Evolutionary conservation across 2,113 vertebrate species (phyloP).

Genomic region (Lagopus leucura): DNA sequence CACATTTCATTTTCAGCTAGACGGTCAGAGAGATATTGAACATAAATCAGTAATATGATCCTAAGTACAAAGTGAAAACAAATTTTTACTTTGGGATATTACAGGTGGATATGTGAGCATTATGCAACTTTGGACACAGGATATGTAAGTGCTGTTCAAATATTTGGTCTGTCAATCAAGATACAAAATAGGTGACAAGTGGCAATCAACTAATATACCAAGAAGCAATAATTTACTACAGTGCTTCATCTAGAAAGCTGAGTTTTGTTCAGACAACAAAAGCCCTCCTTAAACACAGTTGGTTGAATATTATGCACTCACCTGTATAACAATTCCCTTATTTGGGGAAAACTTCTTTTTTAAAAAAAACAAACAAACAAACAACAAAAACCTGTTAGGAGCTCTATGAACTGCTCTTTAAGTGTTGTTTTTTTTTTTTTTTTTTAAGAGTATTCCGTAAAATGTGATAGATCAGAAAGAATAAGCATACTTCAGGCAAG

Average conservation of each 20-base stretch:
- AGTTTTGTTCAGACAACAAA: slow-evolving; percentile 18
- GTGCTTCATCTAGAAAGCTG: neutral
- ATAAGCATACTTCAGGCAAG: neutral
- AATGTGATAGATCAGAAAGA: neutral
- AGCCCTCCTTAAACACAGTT: neutral
- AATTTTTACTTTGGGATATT: neutral
- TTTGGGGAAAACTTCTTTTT: neutral
- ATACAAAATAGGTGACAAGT: neutral
- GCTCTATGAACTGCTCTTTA: neutral
- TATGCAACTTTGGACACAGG: neutral
- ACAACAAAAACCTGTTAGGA: neutral
- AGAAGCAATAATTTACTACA: slow-evolving; percentile 1
- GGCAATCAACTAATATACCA: slow-evolving; percentile 18
- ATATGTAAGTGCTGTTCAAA: neutral
- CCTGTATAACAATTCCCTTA: neutral
- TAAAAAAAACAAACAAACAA: neutral
- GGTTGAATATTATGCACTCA: neutral
- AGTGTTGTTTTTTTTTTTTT: neutral
- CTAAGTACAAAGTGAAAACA: neutral
- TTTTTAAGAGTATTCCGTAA: neutral
- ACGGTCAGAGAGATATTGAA: neutral
- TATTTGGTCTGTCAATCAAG: slow-evolving; percentile 11
- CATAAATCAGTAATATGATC: slow-evolving; percentile 1
- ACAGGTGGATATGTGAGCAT: neutral
- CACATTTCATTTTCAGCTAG: neutral